Conservation (phyloP, 2,888 invertebrate genomes). For the Elysia crispata region DNA sequence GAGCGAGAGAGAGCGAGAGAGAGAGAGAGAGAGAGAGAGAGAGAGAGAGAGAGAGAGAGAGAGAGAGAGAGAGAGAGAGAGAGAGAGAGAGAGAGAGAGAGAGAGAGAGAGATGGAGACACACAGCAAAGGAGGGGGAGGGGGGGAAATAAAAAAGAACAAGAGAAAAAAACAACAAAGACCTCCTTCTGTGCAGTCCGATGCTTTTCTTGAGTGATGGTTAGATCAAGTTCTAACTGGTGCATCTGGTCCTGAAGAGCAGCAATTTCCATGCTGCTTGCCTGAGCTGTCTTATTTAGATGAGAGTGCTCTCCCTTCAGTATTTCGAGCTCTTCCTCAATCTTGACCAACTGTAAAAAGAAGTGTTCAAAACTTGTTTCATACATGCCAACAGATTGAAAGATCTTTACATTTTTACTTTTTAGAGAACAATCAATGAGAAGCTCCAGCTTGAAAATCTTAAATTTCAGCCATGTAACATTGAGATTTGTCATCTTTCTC, state of each 20-base stretch:
- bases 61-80: constrained; percentile 17
- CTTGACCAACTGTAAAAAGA: constrained; percentile 66
- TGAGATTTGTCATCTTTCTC: too few species aligned
- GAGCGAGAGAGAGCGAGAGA: constrained; percentile 23
- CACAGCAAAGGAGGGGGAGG: constrained; percentile 2
- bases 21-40: constrained; percentile 19
- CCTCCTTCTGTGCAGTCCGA: constrained; percentile 76
- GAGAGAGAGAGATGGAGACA: constrained; percentile 24
- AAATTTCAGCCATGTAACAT: too few species aligned
- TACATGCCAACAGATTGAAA: too few species aligned
- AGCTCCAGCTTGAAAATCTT: too few species aligned
- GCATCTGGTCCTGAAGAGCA: constrained; percentile 68
- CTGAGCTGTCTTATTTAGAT: constrained; percentile 66
- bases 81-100: constrained; percentile 34
- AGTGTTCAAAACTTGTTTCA: too few species aligned
- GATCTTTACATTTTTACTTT: too few species aligned
- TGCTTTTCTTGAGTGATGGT: constrained; percentile 77
- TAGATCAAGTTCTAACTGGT: constrained; percentile 74
- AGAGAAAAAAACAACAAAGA: constrained; percentile 44
- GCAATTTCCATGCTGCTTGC: constrained; percentile 61
- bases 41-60: constrained; percentile 22
- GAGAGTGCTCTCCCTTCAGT: constrained; percentile 71
- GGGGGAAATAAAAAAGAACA: constrained; percentile 55
- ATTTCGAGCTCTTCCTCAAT: constrained; percentile 73
- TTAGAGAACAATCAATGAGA: too few species aligned